Conservation (phyloP, 2,888 invertebrate species). For the Sycophila texana region DNA sequence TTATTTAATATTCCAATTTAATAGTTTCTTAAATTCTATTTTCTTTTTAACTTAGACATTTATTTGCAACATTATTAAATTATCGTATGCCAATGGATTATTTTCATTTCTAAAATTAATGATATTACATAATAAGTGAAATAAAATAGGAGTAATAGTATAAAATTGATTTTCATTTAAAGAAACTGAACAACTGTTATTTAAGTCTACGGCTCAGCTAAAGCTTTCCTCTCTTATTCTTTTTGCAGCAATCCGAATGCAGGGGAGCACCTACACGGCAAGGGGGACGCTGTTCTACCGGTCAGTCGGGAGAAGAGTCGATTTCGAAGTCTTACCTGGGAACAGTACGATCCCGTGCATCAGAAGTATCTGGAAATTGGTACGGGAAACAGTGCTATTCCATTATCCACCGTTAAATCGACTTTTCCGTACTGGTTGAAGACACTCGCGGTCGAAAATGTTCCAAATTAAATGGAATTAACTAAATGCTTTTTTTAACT, state of each 20-base stretch:
- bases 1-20: no score
- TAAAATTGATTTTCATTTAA: no score
- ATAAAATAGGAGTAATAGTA: no score
- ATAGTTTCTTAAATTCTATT: no score
- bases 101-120: no score
- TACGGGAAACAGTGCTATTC: slow-evolving; percentile 75
- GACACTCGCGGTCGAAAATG: neutral
- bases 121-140: no score
- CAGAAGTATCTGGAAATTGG: slow-evolving; percentile 96
- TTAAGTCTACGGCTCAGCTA: neutral
- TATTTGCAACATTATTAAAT: no score
- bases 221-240: neutral
- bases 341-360: slow-evolving; percentile 93
- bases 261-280: slow-evolving; percentile 80
- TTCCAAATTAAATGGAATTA: neutral
- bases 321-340: slow-evolving; percentile 91
- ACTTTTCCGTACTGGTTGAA: neutral
- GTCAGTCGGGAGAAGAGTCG: slow-evolving; percentile 90
- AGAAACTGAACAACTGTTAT: no score
- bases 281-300: slow-evolving; percentile 85
- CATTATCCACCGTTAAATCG: no score
- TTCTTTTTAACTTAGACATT: no score
- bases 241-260: slow-evolving; percentile 86
- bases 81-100: no score
- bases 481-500: no score